These are phyloP conservation scores for Drosophila differens DNA, from an alignment of 2,888 invertebrate genomes.

Conservation along the genomic window DNA sequence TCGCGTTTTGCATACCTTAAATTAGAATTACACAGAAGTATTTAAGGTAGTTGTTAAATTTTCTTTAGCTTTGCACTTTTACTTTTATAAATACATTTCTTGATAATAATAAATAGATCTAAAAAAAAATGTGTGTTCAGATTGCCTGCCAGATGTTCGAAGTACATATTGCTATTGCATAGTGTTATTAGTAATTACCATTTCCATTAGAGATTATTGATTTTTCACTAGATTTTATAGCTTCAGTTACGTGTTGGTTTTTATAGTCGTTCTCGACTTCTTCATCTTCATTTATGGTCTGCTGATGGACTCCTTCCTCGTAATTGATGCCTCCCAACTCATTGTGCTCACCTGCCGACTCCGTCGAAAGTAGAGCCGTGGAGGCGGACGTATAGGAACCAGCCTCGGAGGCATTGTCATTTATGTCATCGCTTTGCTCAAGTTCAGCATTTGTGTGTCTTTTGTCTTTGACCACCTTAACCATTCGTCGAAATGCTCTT, in stretches of 20 bases:
- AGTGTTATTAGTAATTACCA: slow-evolving; percentile 23
- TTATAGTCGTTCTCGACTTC: slow-evolving; percentile 61
- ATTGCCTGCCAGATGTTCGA: neutral
- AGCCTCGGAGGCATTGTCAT: slow-evolving; percentile 76
- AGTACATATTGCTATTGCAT: neutral
- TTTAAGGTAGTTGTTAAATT: neutral
- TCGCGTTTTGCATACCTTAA: neutral
- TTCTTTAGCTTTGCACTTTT: too few species aligned
- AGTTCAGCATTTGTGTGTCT: slow-evolving; percentile 34
- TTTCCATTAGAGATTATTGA: slow-evolving; percentile 10
- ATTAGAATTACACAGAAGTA: neutral
- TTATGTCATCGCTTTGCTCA: slow-evolving; percentile 55
- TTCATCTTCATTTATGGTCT: slow-evolving; percentile 64
- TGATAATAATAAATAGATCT: too few species aligned
- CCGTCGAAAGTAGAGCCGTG: slow-evolving; percentile 77
- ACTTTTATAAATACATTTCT: too few species aligned
- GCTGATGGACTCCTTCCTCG: slow-evolving; percentile 61
- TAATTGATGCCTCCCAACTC: slow-evolving; percentile 51
- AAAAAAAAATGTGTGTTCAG: neutral
- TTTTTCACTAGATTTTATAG: slow-evolving; percentile 30
- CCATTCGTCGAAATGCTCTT: slow-evolving; percentile 86
- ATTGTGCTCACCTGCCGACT: slow-evolving; percentile 54
- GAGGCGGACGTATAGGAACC: slow-evolving; percentile 80
- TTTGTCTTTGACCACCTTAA: slow-evolving; percentile 35
- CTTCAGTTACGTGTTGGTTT: slow-evolving; percentile 27